phyloP scores from a whole-genome alignment of 2,888 invertebrate species.

The Beris chalybata region DNA sequence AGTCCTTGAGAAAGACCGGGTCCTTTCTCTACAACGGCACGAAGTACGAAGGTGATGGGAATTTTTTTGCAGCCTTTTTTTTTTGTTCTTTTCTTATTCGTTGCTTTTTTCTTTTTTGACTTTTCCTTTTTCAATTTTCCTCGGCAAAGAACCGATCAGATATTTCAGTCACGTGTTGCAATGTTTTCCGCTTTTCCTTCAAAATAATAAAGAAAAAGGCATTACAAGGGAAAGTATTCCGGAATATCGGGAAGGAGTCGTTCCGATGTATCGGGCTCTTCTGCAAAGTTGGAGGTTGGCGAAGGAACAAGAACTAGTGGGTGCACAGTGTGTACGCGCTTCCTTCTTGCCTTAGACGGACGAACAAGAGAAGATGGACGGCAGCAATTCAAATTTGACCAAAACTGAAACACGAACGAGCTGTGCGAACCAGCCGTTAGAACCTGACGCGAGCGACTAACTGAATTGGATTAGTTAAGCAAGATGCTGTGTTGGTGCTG shows the following conservation, averaged over 20 bases:
- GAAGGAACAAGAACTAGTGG: too few relatives aligned
- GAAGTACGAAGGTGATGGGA: slow-evolving; percentile 12
- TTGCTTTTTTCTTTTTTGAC: neutral
- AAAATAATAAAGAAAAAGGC: slow-evolving; percentile 23
- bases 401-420: too few relatives aligned
- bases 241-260: slow-evolving; percentile 4
- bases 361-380: too few relatives aligned
- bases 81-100: slow-evolving; percentile 3
- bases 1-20: neutral
- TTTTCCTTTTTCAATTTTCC: slow-evolving; percentile 30
- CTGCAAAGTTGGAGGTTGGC: neutral
- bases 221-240: neutral
- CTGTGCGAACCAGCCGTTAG: too few relatives aligned
- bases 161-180: slow-evolving; percentile 39
- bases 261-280: neutral
- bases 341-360: too few relatives aligned
- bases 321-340: too few relatives aligned
- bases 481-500: too few relatives aligned
- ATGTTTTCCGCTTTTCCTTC: slow-evolving; percentile 37
- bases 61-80: slow-evolving; percentile 17
- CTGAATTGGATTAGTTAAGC: too few relatives aligned
- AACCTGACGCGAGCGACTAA: too few relatives aligned
- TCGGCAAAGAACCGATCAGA: slow-evolving; percentile 26
- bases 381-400: too few relatives aligned
- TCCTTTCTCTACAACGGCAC: neutral